Evolutionary conservation across 2,888 invertebrate species (phyloP).

Genomic region (Agrilus biguttatus): DNA sequence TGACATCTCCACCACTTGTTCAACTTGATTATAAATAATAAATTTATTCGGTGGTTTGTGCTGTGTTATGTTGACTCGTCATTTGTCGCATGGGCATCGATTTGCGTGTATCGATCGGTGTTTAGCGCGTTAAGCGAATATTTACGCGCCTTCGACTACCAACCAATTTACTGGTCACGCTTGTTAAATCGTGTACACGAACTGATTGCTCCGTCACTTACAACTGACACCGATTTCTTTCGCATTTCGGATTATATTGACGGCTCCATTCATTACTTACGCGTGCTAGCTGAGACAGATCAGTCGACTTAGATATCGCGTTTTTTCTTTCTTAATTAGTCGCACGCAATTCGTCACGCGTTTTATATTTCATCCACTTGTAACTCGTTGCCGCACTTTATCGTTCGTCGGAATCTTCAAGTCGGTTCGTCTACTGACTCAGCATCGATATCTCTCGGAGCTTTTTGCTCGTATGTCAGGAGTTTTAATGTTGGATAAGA

Average conservation of each 20-base stretch:
- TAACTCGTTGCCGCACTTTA: slow-evolving; percentile 6
- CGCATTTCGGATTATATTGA: slow-evolving; percentile 2
- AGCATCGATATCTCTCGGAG: not conserved
- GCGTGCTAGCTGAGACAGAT: too few relatives aligned
- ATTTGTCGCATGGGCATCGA: slow-evolving; percentile 5
- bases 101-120: slow-evolving; percentile 1
- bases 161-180: slow-evolving; percentile 7
- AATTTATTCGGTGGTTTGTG: not conserved
- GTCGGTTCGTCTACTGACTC: not conserved
- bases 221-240: slow-evolving; percentile 8
- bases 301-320: not conserved
- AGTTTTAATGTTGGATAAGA: not conserved
- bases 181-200: slow-evolving; percentile 4
- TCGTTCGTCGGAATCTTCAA: not conserved
- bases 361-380: slow-evolving; percentile 5
- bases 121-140: slow-evolving; percentile 2
- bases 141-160: slow-evolving; percentile 4
- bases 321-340: not conserved
- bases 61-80: not conserved
- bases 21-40: not conserved
- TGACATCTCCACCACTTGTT: not conserved
- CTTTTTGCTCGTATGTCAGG: not conserved
- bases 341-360: slow-evolving; percentile 6
- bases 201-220: slow-evolving; percentile 6
- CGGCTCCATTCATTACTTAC: not conserved